Evolutionary conservation across 2,888 invertebrate genomes (phyloP), one percentile per base, ranked within the genome.

Genomic region (Dascillus cervinus): DNA sequence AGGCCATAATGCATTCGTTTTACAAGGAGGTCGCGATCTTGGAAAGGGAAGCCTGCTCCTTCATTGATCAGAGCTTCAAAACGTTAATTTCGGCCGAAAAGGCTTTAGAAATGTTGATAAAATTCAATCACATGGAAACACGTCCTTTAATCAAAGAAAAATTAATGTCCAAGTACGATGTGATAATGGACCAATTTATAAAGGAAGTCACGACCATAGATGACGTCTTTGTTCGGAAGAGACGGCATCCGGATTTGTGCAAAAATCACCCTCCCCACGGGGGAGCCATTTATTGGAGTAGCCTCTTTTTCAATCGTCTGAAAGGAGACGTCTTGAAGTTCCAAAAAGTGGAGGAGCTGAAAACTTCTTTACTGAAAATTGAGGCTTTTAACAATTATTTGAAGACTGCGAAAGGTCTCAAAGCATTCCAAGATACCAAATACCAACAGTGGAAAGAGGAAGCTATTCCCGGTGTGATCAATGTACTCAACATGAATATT

Each of bases 261-360:
- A 75, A 79, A 32, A 76, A 84, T 52, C 83, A 87, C 48, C 85
- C 90, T 0, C 81, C 83, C 0, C 73, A 78, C n/a, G 79, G 85
- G 3, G 90, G 92, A 4, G 74, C 86, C 10, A 85, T 94, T 41
- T 83, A 79, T 58, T 94, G 92, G 92, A 82, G 81, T 8, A 72
- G 87, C 23, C 73, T 83, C 30, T 66, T 92, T 10, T 85, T 87
- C 53, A 75, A 80, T 46, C 78, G 79, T 44, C 72, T 94, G 48
- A 90, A 88, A 58, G 75, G 74, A 41, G 82, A 90, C 0, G 79
- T 90, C 12, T 66, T 90, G 50, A 77, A 75, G 33, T 90, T 91
- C 50, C 79, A 84, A 58, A 74, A 78, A 52, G 79, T 84, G 53
- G 72, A 78, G 13, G 82, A 87, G 50, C 63, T 88, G 38, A 79